These are phyloP conservation scores for Eupithecia insigniata DNA, from an alignment of 2,888 invertebrate species.

Conservation along the genomic window DNA sequence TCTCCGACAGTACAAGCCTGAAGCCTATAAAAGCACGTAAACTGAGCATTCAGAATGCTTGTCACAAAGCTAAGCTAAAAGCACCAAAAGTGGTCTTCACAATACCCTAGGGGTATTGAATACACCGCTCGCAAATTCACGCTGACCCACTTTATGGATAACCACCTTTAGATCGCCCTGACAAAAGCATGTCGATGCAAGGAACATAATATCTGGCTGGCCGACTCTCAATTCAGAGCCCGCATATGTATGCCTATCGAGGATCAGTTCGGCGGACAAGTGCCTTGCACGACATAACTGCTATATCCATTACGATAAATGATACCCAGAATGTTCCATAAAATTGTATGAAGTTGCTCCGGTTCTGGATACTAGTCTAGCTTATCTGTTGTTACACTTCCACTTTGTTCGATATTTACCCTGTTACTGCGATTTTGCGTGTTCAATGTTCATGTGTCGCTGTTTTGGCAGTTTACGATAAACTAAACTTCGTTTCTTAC, in stretches of 20 bases:
- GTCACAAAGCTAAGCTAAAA: conserved; percentile 60
- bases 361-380: conserved; percentile 51
- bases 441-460: conserved; percentile 45
- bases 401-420: conserved; percentile 45
- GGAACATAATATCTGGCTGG: conserved; percentile 72
- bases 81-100: conserved; percentile 57
- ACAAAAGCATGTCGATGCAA: conserved; percentile 78
- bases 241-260: conserved; percentile 71
- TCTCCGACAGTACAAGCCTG: conserved; percentile 27
- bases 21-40: conserved; percentile 50
- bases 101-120: conserved; percentile 59
- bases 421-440: conserved; percentile 48
- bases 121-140: conserved; percentile 67
- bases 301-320: conserved; percentile 58
- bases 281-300: conserved; percentile 53
- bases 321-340: conserved; percentile 56
- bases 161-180: conserved; percentile 74
- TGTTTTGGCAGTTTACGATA: conserved; percentile 36
- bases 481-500: conserved; percentile 32
- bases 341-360: conserved; percentile 57
- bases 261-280: conserved; percentile 58
- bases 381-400: conserved; percentile 47
- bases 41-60: conserved; percentile 54
- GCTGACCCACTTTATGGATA: conserved; percentile 76
- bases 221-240: conserved; percentile 74